Conservation (phyloP, 2,113 vertebrate species). For the Gavialis gangeticus region DNA sequence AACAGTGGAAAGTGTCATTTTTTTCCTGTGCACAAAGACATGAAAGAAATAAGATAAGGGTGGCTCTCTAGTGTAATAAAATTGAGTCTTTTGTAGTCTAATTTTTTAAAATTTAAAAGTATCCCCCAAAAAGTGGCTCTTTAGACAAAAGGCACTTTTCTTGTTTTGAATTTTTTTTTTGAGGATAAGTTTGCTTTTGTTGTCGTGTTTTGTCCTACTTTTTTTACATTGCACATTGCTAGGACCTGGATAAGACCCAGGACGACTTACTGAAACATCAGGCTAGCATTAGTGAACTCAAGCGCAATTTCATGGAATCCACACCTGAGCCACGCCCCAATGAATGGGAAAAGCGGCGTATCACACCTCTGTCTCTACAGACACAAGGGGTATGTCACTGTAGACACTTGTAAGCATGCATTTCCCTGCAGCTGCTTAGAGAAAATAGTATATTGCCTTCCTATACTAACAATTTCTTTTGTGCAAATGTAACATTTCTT, state of each 20-base stretch:
- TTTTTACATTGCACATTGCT: slow-evolving; percentile 78
- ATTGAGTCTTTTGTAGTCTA: background rate
- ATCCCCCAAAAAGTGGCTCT: slow-evolving; percentile 20
- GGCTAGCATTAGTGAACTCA: slow-evolving; percentile 99
- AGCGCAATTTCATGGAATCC: slow-evolving; percentile 99
- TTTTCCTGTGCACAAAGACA: background rate
- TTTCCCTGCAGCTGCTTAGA: slow-evolving; percentile 15
- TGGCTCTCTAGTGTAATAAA: background rate
- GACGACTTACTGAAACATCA: slow-evolving; percentile 99
- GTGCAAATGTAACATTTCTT: slow-evolving; percentile 51
- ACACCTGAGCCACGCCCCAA: slow-evolving; percentile 94
- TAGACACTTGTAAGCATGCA: slow-evolving; percentile 53
- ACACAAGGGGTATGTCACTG: slow-evolving; percentile 93
- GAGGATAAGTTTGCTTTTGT: slow-evolving; percentile 76
- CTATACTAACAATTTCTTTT: background rate
- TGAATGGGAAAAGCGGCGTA: slow-evolving; percentile 99
- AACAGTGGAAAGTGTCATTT: background rate
- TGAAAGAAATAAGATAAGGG: background rate
- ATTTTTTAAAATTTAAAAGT: background rate
- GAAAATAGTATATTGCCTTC: slow-evolving; percentile 23
- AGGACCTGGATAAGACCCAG: slow-evolving; percentile 99
- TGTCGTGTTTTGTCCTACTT: slow-evolving; percentile 78
- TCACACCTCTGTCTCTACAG: slow-evolving; percentile 90
- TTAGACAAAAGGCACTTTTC: slow-evolving; percentile 84
- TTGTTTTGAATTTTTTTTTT: slow-evolving; percentile 69